Evolutionary conservation across 2,888 invertebrate genomes (phyloP).

Genomic region (Steromphala cineraria): DNA sequence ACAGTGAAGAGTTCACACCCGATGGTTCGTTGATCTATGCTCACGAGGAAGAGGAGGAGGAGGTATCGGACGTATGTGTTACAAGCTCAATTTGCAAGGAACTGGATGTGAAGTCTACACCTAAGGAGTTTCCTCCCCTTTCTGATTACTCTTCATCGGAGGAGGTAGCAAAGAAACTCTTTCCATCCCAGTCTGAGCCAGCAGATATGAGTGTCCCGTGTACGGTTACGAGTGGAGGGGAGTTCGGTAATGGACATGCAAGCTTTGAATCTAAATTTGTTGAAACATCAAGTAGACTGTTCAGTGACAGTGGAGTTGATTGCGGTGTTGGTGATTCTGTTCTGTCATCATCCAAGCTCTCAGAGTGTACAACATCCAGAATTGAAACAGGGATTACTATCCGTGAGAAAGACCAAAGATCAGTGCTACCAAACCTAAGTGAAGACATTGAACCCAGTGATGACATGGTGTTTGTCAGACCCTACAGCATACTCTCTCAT

Average conservation of each 20-base stretch:
- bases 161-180: background rate
- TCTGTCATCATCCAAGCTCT: background rate
- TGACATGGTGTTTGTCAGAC: background rate
- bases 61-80: background rate
- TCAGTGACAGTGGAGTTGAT: conserved; percentile 18
- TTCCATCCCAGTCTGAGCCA: background rate
- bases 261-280: background rate
- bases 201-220: background rate
- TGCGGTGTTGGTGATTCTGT: background rate
- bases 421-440: background rate
- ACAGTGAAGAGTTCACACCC: background rate
- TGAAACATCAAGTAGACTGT: background rate
- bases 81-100: background rate
- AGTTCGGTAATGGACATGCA: background rate
- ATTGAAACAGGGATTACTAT: background rate
- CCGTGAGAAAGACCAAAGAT: background rate
- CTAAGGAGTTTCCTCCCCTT: background rate
- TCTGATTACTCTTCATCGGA: too few species aligned
- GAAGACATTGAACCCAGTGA: background rate
- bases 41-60: background rate
- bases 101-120: background rate
- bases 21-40: background rate
- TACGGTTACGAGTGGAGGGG: background rate
- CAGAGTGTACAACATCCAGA: background rate
- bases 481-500: background rate